phyloP scores from a whole-genome alignment of 2,888 invertebrate species.

The Drosophila longiperda region DNA sequence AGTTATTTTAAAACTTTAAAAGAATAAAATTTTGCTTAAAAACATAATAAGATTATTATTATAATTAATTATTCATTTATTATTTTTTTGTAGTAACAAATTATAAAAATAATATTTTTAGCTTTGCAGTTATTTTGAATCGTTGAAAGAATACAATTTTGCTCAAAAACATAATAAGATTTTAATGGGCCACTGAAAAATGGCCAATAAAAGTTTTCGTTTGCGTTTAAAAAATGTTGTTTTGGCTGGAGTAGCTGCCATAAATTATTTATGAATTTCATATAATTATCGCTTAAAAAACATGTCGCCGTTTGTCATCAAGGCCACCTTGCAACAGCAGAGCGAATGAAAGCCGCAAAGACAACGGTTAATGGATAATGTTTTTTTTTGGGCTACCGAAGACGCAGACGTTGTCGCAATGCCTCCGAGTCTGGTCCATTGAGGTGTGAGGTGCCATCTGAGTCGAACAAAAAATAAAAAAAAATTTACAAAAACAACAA shows the following conservation, averaged over 20 bases:
- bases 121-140: background rate
- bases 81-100: background rate
- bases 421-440: slow-evolving; percentile 24
- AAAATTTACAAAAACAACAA: background rate
- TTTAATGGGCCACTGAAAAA: slow-evolving; percentile 4
- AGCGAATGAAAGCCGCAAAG: slow-evolving; percentile 28
- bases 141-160: background rate
- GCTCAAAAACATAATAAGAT: background rate
- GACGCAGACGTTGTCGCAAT: slow-evolving; percentile 37
- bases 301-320: slow-evolving; percentile 76
- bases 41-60: background rate
- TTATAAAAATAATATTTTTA: background rate
- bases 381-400: slow-evolving; percentile 61
- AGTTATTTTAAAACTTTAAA: background rate
- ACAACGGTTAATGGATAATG: slow-evolving; percentile 63
- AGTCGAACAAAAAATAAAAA: slow-evolving; percentile 9
- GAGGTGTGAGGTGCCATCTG: slow-evolving; percentile 32
- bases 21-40: background rate
- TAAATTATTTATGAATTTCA: slow-evolving; percentile 58
- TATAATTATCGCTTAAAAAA: slow-evolving; percentile 73
- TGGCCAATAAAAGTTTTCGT: slow-evolving; percentile 18
- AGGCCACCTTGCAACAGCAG: slow-evolving; percentile 55
- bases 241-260: slow-evolving; percentile 9
- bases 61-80: background rate
- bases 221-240: slow-evolving; percentile 39